Evolutionary conservation across 2,888 invertebrate genomes (phyloP), one percentile per base, ranked within the genome.

Genomic region (Oligia fasciuncula): DNA sequence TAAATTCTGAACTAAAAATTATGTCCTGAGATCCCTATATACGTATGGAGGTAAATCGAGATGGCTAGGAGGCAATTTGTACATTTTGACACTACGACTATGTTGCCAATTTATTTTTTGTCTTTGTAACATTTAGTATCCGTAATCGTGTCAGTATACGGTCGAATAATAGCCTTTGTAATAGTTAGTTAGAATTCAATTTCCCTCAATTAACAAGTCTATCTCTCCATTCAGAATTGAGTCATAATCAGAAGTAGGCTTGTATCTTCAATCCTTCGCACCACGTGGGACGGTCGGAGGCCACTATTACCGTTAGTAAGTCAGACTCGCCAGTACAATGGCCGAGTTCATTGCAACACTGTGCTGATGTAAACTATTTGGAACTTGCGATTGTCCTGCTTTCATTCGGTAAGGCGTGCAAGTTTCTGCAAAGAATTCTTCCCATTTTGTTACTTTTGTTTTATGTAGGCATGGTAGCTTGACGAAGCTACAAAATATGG

Each of bases 211-310:
- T 65, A 14, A 14, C 40, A 35, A 29, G 9, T 81, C 19, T 54
- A 69, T 29, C 19, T 72, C 23, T 46, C 46, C 6, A 43, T 71
- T 40, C 11, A 51, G 9, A 29, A 73, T 83, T 86, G 76, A 86
- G 73, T 79, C 73, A 83, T 54, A 77, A 65, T 49, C 57, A 62
- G n/a, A 67, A 63, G 57, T 49, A 23, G 19, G 49, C 57, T 46
- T 60, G 70, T 74, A 60, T 85, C 65, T 81, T 73, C 65, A 81
- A 81, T 82, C 76, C 69, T 76, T 73, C 73, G 43, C 63, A 72
- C 73, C 70, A 89, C 84, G 92, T 92, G 90, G 91, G 91, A 75
- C 63, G 88, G 65, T 75, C 83, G 90, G 90, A 91, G 90, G 89
- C 91, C 91, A 90, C 60, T 73, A 72, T 69, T 87, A 90, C 92